phyloP scores from a whole-genome alignment of 2,888 invertebrate genomes.

The Phymatocera aterrima region DNA sequence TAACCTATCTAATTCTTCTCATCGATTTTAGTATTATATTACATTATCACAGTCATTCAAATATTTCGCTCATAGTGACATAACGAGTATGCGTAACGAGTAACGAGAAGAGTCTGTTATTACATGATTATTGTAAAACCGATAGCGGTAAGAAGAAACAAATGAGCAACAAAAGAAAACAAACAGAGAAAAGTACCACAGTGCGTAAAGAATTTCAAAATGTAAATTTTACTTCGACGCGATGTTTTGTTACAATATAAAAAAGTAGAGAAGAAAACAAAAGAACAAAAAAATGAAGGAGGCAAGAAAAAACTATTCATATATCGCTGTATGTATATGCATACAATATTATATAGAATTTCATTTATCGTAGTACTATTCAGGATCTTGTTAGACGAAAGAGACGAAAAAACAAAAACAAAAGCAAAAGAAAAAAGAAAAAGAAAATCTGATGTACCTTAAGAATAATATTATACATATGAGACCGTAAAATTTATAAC shows the following conservation, averaged over 20 bases:
- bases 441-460: not conserved
- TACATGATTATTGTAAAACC: slow-evolving; percentile 60
- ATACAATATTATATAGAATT: no score
- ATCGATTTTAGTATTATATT: no score
- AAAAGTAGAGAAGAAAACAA: no score
- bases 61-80: not conserved
- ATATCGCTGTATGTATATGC: no score
- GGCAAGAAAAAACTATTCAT: no score
- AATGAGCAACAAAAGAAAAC: not conserved
- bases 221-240: no score
- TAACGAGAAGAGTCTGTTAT: slow-evolving; percentile 58
- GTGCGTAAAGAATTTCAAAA: no score
- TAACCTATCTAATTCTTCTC: no score
- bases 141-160: slow-evolving; percentile 44
- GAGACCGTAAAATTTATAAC: slow-evolving; percentile 45
- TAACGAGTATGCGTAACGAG: not conserved
- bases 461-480: not conserved
- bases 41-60: not conserved
- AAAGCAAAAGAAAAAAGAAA: not conserved
- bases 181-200: not conserved
- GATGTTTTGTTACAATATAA: no score
- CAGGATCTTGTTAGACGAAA: no score
- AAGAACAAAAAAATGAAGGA: no score
- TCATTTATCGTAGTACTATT: no score
- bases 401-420: not conserved